Conservation (phyloP, 2,113 vertebrate genomes). For the Albula goreensis region DNA sequence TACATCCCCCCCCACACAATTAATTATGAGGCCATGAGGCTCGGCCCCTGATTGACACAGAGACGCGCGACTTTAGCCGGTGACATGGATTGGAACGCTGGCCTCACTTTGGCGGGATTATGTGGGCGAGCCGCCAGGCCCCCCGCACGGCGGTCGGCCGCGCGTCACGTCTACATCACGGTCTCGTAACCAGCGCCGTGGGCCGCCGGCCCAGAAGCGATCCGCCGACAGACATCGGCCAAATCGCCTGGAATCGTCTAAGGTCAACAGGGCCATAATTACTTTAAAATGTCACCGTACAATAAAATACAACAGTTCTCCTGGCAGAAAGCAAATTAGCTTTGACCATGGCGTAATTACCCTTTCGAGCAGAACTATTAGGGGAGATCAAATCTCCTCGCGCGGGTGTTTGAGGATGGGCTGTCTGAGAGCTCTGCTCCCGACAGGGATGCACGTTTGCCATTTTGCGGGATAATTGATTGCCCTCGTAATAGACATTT, state of each 20-base stretch:
- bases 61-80: background rate
- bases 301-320: constrained; percentile 99
- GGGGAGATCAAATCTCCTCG: constrained; percentile 99
- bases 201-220: constrained; percentile 64
- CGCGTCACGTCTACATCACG: constrained; percentile 99
- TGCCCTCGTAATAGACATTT: constrained; percentile 99
- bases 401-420: constrained; percentile 99
- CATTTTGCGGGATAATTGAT: constrained; percentile 99
- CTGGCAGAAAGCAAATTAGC: constrained; percentile 99
- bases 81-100: background rate
- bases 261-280: constrained; percentile 99
- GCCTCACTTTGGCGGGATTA: constrained; percentile 79
- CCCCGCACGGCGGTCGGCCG: constrained; percentile 98
- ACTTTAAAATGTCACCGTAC: constrained; percentile 99
- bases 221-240: constrained; percentile 84
- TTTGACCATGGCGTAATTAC: constrained; percentile 99
- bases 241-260: constrained; percentile 95
- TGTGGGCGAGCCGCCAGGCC: constrained; percentile 83
- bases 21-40: too few relatives aligned
- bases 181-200: constrained; percentile 87
- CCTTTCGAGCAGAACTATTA: constrained; percentile 99
- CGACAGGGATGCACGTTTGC: constrained; percentile 99
- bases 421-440: constrained; percentile 99
- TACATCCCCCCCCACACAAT: too few relatives aligned
- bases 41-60: too few relatives aligned